These are phyloP conservation scores for Podabrus alpinus DNA, from an alignment of 2,888 invertebrate species.

Conservation along the genomic window DNA sequence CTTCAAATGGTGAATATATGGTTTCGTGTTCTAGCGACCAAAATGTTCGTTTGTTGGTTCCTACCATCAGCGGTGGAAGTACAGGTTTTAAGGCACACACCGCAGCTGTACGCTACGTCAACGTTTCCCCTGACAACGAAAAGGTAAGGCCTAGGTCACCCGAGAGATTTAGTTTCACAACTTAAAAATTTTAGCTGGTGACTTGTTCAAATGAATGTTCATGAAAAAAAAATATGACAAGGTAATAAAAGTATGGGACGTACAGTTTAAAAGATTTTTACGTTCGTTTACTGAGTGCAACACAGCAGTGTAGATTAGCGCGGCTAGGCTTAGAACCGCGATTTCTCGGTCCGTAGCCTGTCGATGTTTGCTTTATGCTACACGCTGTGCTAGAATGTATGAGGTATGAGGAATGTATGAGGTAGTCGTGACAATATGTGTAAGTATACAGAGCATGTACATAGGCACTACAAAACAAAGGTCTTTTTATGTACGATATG, in stretches of 20 bases:
- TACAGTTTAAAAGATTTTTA: slow-evolving; percentile 70
- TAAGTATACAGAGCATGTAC: too few relatives aligned
- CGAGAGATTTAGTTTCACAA: not conserved
- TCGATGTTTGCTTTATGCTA: too few relatives aligned
- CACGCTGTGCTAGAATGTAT: too few relatives aligned
- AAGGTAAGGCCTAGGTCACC: slow-evolving; percentile 55
- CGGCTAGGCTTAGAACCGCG: too few relatives aligned
- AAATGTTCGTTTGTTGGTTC: slow-evolving; percentile 86
- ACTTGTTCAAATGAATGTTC: slow-evolving; percentile 83
- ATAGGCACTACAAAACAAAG: too few relatives aligned
- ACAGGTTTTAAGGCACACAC: slow-evolving; percentile 80
- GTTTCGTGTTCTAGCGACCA: slow-evolving; percentile 86
- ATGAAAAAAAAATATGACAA: too few relatives aligned
- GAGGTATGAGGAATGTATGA: too few relatives aligned
- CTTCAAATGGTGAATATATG: slow-evolving; percentile 79
- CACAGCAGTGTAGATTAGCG: too few relatives aligned
- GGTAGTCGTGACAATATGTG: too few relatives aligned
- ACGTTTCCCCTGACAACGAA: slow-evolving; percentile 76
- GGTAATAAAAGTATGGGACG: slow-evolving; percentile 77
- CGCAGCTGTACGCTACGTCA: slow-evolving; percentile 78
- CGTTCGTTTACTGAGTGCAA: slow-evolving; percentile 72
- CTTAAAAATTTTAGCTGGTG: slow-evolving; percentile 59
- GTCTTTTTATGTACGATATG: too few relatives aligned
- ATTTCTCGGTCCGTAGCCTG: too few relatives aligned
- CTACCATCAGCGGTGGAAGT: slow-evolving; percentile 78